Conservation (phyloP, 1,140 invertebrate genomes). For the Laupala kohalensis region DNA sequence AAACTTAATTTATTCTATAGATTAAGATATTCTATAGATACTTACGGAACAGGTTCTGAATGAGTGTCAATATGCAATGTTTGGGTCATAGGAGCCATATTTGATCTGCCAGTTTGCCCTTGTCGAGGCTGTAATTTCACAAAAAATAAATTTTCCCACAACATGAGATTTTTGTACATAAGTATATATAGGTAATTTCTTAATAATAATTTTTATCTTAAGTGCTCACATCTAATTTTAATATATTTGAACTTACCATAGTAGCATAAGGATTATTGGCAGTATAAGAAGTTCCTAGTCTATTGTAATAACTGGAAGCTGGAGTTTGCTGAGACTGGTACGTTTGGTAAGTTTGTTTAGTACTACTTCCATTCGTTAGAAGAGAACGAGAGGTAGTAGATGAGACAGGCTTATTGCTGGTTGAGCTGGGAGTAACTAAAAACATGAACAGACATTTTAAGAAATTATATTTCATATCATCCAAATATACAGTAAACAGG, state of each 20-base stretch:
- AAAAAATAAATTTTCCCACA: no score
- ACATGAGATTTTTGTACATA: no score
- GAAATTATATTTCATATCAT: no score
- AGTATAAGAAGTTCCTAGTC: neutral
- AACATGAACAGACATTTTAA: no score
- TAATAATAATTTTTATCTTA: no score
- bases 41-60: slow-evolving; percentile 69
- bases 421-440: slow-evolving; percentile 18
- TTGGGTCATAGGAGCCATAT: slow-evolving; percentile 40
- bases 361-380: slow-evolving; percentile 37
- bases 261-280: slow-evolving; percentile 30
- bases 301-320: slow-evolving; percentile 25
- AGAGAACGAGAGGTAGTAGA: slow-evolving; percentile 58
- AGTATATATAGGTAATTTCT: no score
- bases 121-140: slow-evolving; percentile 36
- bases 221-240: no score
- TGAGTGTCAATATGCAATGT: slow-evolving; percentile 76
- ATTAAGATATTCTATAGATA: no score
- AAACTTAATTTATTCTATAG: neutral
- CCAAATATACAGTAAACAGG: no score
- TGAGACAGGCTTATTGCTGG: slow-evolving; percentile 46
- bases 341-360: slow-evolving; percentile 43
- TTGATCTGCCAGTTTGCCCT: slow-evolving; percentile 23
- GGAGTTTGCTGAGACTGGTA: slow-evolving; percentile 43
- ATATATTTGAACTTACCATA: slow-evolving; percentile 26